Evolutionary conservation across 2,888 invertebrate species (phyloP), one percentile per base, ranked within the genome.

Genomic region (Drosophila borealis): DNA sequence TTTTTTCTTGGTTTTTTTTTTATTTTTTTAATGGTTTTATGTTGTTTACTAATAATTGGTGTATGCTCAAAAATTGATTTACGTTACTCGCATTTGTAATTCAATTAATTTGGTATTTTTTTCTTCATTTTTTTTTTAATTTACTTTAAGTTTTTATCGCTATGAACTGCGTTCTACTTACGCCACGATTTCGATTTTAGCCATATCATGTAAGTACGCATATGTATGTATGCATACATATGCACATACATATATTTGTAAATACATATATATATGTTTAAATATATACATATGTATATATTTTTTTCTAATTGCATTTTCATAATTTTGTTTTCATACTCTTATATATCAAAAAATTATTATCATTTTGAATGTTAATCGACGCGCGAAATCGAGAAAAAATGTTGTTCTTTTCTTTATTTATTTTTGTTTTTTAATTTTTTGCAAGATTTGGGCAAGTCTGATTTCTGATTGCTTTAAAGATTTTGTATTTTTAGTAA

Each of bases 291-390:
- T 50, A 42, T 59, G 53, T 59, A 44, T 59, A 60, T 59, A 44
- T 56, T 46, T 60, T 64, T 3, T 45, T 45, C 29, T 56, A 66
- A 70, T 66, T 72, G 69, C 37, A 56, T 59, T 62, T 71, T 54
- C 51, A 55, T 53, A 53, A 54, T 57, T 46, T 13, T 41, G 29
- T 60, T 49, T 39, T 79, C 44, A 2, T 29, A 0, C 62, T 55
- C 67, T 55, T 72, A 69, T 81, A 81, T 84, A 88, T 88, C 72
- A 85, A 85, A 84, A 84, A 85, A 88, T 89, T 88, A 89, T 88
- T 85, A 85, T 85, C 89, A 89, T 84, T 78, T 84, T 73, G 63
- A 89, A 72, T 78, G 70, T 78, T 74, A 77, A 80, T 79, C 74
- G 88, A 83, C 84, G 82, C 82, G 87, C 81, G 78, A 74, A 76